Evolutionary conservation across 30 jellyfish, hydroid and myxozoan species (phyloP).

Genomic region (Hydractinia symbiolongicarpus): DNA sequence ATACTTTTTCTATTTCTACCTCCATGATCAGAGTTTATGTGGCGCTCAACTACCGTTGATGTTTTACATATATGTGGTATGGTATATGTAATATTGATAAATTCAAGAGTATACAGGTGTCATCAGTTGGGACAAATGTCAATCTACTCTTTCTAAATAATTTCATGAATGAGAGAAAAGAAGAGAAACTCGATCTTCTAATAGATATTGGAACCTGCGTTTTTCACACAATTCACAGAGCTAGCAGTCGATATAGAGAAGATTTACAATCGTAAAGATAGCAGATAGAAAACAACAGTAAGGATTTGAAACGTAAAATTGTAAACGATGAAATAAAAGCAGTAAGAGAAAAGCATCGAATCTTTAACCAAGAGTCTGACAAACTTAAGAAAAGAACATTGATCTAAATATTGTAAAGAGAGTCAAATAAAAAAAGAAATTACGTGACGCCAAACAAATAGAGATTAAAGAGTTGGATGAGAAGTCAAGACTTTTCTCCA

Average conservation of each 20-base stretch:
- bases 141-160: neutral
- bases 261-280: neutral
- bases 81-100: neutral
- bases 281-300: too few species aligned
- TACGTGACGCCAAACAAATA: too few species aligned
- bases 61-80: neutral
- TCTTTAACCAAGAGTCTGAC: too few species aligned
- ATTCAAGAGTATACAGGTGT: neutral
- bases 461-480: too few species aligned
- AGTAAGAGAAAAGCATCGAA: too few species aligned
- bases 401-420: too few species aligned
- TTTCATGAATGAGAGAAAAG: neutral
- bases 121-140: neutral
- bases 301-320: too few species aligned
- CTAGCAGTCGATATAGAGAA: slow-evolving; percentile 5
- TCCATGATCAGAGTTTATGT: slow-evolving; percentile 3
- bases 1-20: too few species aligned
- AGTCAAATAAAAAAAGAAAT: too few species aligned
- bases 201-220: neutral
- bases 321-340: too few species aligned
- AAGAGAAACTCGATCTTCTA: neutral
- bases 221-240: neutral
- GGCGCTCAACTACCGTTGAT: neutral
- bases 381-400: too few species aligned
- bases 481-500: too few species aligned